Percentiles rank a stretch among this genome's conserved stretches.
Conservation (phyloP, 2,888 invertebrate species). For the Drosophila nigritarsus region DNA sequence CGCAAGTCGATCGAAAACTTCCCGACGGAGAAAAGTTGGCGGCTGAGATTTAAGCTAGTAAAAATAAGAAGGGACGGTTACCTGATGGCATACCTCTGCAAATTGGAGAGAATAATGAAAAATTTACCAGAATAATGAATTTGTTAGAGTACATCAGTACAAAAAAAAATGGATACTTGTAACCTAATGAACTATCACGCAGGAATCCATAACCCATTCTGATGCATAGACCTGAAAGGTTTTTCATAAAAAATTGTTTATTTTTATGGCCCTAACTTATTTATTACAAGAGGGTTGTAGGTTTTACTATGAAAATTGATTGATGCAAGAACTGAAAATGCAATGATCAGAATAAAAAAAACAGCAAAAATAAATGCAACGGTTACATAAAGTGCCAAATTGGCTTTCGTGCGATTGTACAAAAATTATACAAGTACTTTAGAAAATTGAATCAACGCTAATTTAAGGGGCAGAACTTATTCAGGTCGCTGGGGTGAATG, state of each 20-base stretch:
- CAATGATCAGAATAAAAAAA: not conserved
- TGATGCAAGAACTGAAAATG: not conserved
- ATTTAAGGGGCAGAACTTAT: slow-evolving; percentile 50
- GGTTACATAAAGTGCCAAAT: slow-evolving; percentile 47
- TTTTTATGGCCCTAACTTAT: not conserved
- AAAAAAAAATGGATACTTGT: not conserved
- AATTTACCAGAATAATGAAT: not conserved
- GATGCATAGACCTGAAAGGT: not conserved
- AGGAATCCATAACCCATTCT: not conserved
- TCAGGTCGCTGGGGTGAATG: slow-evolving; percentile 25
- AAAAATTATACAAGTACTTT: slow-evolving; percentile 35
- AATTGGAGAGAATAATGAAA: too few species aligned
- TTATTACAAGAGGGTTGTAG: not conserved
- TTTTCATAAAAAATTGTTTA: not conserved
- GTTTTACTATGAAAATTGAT: not conserved
- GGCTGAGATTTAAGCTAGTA: not conserved
- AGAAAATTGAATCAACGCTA: slow-evolving; percentile 76
- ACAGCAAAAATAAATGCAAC: slow-evolving; percentile 1
- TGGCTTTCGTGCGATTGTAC: slow-evolving; percentile 17
- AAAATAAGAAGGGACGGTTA: not conserved
- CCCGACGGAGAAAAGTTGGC: too few species aligned
- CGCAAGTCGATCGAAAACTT: not conserved
- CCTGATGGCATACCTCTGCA: not conserved
- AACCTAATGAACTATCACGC: not conserved
- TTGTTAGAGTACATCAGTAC: not conserved